These are phyloP conservation scores for Colostygia pectinataria DNA, from an alignment of 2,888 invertebrate genomes.

Conservation along the genomic window DNA sequence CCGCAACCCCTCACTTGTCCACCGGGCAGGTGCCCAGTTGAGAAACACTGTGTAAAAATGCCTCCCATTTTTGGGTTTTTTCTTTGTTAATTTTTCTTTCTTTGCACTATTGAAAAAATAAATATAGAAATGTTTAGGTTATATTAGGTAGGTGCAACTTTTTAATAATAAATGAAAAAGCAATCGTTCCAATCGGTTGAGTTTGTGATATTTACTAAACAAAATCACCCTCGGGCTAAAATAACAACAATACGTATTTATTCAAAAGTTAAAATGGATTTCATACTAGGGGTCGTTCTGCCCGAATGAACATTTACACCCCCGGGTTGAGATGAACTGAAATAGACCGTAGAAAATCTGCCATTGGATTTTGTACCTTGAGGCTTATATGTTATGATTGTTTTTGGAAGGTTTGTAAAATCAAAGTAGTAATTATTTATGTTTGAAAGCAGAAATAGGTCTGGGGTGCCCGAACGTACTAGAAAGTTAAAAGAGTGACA, in stretches of 20 bases:
- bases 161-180: too few relatives aligned
- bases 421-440: slow-evolving; percentile 28
- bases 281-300: slow-evolving; percentile 51
- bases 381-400: slow-evolving; percentile 3
- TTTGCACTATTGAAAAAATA: too few relatives aligned
- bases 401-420: not conserved
- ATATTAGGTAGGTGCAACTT: too few relatives aligned
- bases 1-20: too few relatives aligned
- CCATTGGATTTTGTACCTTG: slow-evolving; percentile 25
- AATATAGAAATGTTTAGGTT: too few relatives aligned
- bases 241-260: slow-evolving; percentile 35
- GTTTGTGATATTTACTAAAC: slow-evolving; percentile 2
- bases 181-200: too few relatives aligned
- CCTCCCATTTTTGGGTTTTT: too few relatives aligned
- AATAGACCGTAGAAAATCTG: slow-evolving; percentile 40
- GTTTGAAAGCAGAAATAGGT: slow-evolving; percentile 23
- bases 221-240: slow-evolving; percentile 4
- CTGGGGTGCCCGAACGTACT: slow-evolving; percentile 4
- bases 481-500: slow-evolving; percentile 3
- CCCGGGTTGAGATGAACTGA: slow-evolving; percentile 47
- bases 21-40: too few relatives aligned
- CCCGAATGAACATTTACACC: slow-evolving; percentile 58
- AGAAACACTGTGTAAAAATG: too few relatives aligned
- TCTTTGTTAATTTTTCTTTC: too few relatives aligned
- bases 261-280: slow-evolving; percentile 45